Evolutionary conservation across 2,113 vertebrate genomes (phyloP).

Genomic region (Colaptes auratus): DNA sequence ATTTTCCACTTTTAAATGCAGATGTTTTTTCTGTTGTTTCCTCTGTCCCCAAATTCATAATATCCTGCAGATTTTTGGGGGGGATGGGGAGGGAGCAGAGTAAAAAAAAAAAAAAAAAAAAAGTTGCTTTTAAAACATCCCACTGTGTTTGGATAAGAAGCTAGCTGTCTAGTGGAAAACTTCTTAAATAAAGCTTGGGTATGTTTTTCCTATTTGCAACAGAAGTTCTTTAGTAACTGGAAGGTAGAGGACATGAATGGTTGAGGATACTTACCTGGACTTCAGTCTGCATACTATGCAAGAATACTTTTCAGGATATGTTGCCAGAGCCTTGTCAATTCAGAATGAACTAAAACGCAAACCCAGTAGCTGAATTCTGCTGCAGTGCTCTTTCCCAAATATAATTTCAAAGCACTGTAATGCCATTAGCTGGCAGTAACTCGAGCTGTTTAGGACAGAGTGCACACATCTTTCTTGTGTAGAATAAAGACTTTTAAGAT

Average conservation of each 20-base stretch:
- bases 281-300: not conserved
- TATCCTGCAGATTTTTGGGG: not conserved
- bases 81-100: accelerated
- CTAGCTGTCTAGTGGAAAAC: not conserved
- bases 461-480: not conserved
- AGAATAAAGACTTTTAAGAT: not conserved
- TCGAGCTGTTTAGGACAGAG: not conserved
- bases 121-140: not conserved
- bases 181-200: not conserved
- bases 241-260: not conserved
- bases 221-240: not conserved
- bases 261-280: not conserved
- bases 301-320: not conserved
- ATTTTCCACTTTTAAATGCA: not conserved
- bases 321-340: not conserved
- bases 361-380: not conserved
- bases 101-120: no score
- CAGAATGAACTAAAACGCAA: not conserved
- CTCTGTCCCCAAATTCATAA: not conserved
- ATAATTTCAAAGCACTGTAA: not conserved
- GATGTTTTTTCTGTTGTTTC: not conserved
- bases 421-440: not conserved
- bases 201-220: not conserved
- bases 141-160: not conserved
- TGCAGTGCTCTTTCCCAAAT: not conserved